A percentile compares a stretch with the other conserved stretches of the same genome.
phyloP scores from a whole-genome alignment of 2,797 vertebrate genomes.

The Molossus molossus region DNA sequence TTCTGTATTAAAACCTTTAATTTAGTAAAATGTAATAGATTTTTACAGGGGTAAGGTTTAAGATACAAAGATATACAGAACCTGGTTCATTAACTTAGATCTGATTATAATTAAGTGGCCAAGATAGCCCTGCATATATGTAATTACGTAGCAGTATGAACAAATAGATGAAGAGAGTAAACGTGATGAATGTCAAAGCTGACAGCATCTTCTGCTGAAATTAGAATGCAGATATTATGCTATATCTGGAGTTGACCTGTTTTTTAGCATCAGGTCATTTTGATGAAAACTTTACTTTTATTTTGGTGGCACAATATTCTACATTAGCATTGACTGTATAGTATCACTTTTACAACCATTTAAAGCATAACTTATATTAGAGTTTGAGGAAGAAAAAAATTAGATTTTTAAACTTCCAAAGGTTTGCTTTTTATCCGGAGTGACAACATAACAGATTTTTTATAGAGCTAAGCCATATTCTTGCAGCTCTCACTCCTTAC shows the following conservation, averaged over 20 bases:
- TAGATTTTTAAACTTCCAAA: neutral
- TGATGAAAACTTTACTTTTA: neutral
- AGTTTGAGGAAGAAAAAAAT: neutral
- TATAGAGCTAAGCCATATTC: neutral
- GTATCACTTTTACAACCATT: neutral
- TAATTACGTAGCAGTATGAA: neutral
- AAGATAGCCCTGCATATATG: neutral
- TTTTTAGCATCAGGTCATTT: neutral
- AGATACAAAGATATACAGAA: neutral
- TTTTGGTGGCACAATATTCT: neutral
- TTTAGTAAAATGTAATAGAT: neutral
- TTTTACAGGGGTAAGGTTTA: neutral
- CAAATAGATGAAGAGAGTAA: neutral
- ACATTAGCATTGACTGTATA: neutral
- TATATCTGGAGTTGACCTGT: neutral
- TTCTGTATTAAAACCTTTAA: neutral
- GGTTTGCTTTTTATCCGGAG: neutral
- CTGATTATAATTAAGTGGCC: neutral
- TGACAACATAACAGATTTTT: neutral
- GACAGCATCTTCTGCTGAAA: neutral
- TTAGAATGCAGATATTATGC: neutral
- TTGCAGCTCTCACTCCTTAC: neutral
- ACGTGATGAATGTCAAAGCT: neutral
- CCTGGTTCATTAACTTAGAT: neutral
- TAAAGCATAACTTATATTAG: neutral